Evolutionary conservation across 92 coral and sea anemone genomes (phyloP).

Genomic region (Epizoanthus ramosus): DNA sequence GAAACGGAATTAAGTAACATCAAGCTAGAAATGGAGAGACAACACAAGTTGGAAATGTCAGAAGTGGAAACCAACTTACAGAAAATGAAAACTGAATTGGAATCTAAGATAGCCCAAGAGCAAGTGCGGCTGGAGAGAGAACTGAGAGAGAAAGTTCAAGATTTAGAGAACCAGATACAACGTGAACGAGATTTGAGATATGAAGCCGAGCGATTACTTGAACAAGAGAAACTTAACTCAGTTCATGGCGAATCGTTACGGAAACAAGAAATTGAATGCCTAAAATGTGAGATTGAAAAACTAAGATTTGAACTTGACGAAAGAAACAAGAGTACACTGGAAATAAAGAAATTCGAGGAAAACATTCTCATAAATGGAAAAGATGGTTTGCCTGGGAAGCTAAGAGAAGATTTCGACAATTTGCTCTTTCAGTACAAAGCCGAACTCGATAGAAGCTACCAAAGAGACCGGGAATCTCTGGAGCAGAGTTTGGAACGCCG

Average conservation of each 20-base stretch:
- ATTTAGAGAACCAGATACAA: slow-evolving; percentile 63
- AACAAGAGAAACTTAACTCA: slow-evolving; percentile 55
- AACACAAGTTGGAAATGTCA: slow-evolving; percentile 52
- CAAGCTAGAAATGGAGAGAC: slow-evolving; percentile 71
- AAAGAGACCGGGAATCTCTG: slow-evolving; percentile 73
- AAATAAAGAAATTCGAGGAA: slow-evolving; percentile 73
- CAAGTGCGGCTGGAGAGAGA: slow-evolving; percentile 62
- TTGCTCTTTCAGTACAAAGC: slow-evolving; percentile 73
- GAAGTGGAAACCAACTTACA: slow-evolving; percentile 68
- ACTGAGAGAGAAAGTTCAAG: slow-evolving; percentile 50
- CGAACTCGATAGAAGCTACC: slow-evolving; percentile 71
- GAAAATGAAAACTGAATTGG: slow-evolving; percentile 65
- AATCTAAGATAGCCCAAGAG: slow-evolving; percentile 64
- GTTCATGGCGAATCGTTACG: slow-evolving; percentile 53
- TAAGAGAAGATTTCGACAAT: slow-evolving; percentile 88
- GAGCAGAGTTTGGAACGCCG: slow-evolving; percentile 61
- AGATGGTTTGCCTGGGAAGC: slow-evolving; percentile 84
- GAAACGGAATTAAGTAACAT: slow-evolving; percentile 64
- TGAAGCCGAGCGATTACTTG: slow-evolving; percentile 61
- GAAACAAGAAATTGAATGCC: slow-evolving; percentile 64
- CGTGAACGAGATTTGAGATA: slow-evolving; percentile 63
- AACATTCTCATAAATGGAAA: slow-evolving; percentile 69
- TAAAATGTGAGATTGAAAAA: slow-evolving; percentile 63
- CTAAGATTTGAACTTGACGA: slow-evolving; percentile 75
- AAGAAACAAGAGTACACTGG: slow-evolving; percentile 61